Conservation (phyloP, 1,140 invertebrate genomes). For the Brachionus sp. region DNA sequence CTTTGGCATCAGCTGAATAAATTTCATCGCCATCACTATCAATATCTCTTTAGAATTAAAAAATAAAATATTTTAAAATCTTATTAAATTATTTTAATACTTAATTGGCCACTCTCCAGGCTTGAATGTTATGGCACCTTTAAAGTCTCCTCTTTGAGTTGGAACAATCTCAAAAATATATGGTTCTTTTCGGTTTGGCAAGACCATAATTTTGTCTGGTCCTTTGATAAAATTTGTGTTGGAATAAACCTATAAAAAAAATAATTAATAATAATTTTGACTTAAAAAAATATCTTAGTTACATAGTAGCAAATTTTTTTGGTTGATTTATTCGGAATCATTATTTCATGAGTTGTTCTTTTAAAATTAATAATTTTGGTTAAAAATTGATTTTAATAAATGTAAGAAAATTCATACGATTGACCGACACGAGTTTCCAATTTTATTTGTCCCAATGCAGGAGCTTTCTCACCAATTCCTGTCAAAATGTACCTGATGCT, state of each 20-base stretch:
- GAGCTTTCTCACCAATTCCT: conserved; percentile 9
- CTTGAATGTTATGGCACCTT: conserved; percentile 55
- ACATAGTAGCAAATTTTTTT: conserved; percentile 55
- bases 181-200: conserved; percentile 51
- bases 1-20: conserved; percentile 50
- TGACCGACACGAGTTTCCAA: conserved; percentile 40
- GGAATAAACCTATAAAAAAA: conserved; percentile 53
- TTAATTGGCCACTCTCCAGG: conserved; percentile 52
- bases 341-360: conserved; percentile 51
- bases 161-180: conserved; percentile 53
- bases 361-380: conserved; percentile 46
- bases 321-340: conserved; percentile 56
- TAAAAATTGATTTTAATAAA: background rate
- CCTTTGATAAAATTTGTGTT: conserved; percentile 55
- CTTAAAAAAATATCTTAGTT: conserved; percentile 42
- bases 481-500: background rate
- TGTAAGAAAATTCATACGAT: background rate
- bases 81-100: too few relatives aligned
- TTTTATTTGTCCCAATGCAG: conserved; percentile 34
- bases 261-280: background rate
- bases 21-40: conserved; percentile 60
- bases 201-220: conserved; percentile 51
- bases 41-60: conserved; percentile 51
- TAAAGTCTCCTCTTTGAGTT: conserved; percentile 52
- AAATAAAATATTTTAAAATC: background rate